These are phyloP conservation scores for Plemyria rubiginata DNA, from an alignment of 2,888 invertebrate species.

Conservation along the genomic window DNA sequence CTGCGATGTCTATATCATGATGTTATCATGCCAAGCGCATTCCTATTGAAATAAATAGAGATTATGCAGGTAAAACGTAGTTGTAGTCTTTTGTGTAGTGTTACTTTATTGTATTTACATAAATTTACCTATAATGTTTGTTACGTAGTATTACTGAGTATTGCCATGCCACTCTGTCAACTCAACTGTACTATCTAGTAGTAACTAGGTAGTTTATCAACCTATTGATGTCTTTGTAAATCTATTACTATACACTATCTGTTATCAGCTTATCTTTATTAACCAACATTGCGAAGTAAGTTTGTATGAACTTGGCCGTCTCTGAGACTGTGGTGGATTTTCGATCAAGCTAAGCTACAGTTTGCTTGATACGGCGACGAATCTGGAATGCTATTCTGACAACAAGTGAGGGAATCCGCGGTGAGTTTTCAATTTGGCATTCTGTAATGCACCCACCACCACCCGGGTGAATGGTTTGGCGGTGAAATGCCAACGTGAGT, in stretches of 20 bases:
- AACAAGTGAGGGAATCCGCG: too few species aligned
- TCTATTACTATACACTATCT: background rate
- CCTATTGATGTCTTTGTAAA: background rate
- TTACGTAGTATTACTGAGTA: background rate
- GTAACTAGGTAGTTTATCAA: conserved; percentile 1
- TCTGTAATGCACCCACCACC: too few species aligned
- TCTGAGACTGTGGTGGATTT: background rate
- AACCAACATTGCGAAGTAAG: background rate
- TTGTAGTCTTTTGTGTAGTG: too few species aligned
- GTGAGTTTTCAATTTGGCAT: too few species aligned
- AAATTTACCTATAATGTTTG: background rate
- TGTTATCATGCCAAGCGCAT: too few species aligned
- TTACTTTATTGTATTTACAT: background rate
- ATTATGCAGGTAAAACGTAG: too few species aligned
- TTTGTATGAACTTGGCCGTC: background rate
- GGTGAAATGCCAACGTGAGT: too few species aligned
- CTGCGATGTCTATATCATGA: too few species aligned
- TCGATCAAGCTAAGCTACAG: too few species aligned
- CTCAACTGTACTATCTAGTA: background rate
- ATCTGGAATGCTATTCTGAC: too few species aligned
- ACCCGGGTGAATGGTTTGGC: too few species aligned
- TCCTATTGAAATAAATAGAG: background rate
- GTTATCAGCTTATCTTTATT: conserved; percentile 7
- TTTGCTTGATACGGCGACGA: too few species aligned
- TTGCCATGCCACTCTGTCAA: background rate